Evolutionary conservation across 2,888 invertebrate species (phyloP), one percentile per base, ranked within the genome.

Genomic region (Phyllotreta cruciferae): DNA sequence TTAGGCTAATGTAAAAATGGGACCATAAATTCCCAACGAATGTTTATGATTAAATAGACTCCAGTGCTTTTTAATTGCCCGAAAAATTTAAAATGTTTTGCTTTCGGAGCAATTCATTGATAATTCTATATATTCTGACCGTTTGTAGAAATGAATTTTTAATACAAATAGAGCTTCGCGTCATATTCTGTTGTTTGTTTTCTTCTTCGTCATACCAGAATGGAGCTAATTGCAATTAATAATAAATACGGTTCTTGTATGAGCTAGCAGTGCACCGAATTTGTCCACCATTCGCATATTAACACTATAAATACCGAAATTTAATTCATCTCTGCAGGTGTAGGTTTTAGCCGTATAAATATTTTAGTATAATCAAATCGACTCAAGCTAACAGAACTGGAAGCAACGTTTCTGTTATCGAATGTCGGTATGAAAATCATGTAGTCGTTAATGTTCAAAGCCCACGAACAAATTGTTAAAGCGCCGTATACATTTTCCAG

Each of bases 361-460:
- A 58, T 58, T 60, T 60, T 53, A 60, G 60, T 44, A 60, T 53
- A 53, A 60, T 53, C 60, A 53, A 52, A 60, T 60, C 60, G 44
- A 52, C 52, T 44, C 44, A 60, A 58, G 60, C 60, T 60, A 60
- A 53, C 60, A 60, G 44, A 60, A 60, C 60, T 37, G 36, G 44
- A 53, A 60, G 60, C 60, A 53, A 60, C 53, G 52, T 52, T 52
- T 39, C 38, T 44, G 52, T 52, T 52, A 44, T 24, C 35, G 11
- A 53, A 53, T 60, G 60, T 60, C 60, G 49, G 52, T 60, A 41
- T 60, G 60, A 60, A 58, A 60, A 52, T 41, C 24, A 24, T 24
- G 4, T 60, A 60, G 42, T 60, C 49, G 52, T 60, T 60, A 60
- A 60, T 37, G 42, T 52, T 60, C 52, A 60, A 53, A 52, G 52